Evolutionary conservation across 2,797 vertebrate genomes (phyloP).

Genomic region (Potorous gilbertii): DNA sequence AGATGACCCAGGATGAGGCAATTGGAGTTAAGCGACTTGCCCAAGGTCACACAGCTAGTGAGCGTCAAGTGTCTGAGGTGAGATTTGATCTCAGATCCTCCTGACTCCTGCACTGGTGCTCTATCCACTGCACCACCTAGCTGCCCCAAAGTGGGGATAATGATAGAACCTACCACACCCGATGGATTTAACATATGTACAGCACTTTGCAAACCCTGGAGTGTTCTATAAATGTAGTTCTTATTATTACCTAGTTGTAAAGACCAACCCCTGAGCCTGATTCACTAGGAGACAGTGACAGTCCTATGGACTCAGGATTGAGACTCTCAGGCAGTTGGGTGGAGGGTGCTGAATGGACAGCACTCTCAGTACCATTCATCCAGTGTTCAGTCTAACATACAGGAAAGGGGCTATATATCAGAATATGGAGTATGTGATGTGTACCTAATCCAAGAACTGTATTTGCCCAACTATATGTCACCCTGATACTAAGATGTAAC

Average conservation of each 20-base stretch:
- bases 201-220: background rate
- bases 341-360: background rate
- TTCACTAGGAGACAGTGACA: background rate
- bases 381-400: background rate
- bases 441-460: background rate
- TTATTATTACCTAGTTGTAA: background rate
- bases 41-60: too few species aligned
- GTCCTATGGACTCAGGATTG: background rate
- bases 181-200: background rate
- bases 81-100: too few species aligned
- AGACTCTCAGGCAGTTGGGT: background rate
- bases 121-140: too few species aligned
- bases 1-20: too few species aligned
- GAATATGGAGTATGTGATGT: background rate
- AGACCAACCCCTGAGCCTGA: background rate
- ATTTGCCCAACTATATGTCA: background rate
- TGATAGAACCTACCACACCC: background rate
- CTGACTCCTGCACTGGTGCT: too few species aligned
- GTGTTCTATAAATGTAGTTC: background rate
- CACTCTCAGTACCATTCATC: background rate
- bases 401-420: background rate
- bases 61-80: too few species aligned
- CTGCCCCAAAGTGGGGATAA: background rate
- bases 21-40: too few species aligned
- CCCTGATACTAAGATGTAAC: background rate